A percentile compares a stretch with the other conserved stretches of the same genome.
Conservation (phyloP, 2,113 vertebrate species). For the Neofelis nebulosa region DNA sequence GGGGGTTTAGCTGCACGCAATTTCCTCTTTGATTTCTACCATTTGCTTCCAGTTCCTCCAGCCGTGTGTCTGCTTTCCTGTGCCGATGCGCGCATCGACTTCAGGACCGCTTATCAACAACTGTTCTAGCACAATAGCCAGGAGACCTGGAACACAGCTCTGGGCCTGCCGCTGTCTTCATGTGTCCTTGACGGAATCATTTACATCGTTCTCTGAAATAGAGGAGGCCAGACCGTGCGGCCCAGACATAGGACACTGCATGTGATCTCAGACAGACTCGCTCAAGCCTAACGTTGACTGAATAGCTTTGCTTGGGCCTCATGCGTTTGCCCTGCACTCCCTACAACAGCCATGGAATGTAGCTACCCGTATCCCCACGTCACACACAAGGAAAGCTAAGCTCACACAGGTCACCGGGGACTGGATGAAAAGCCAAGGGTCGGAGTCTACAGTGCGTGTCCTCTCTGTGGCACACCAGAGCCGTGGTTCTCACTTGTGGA, state of each 20-base stretch:
- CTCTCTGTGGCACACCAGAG: not conserved
- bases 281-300: not conserved
- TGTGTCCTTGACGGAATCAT: not conserved
- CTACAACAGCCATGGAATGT: not conserved
- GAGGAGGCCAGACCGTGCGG: too few relatives aligned
- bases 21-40: not conserved
- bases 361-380: not conserved
- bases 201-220: not conserved
- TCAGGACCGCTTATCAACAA: not conserved
- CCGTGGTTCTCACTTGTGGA: not conserved
- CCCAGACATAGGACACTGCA: rapidly evolving
- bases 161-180: too few relatives aligned
- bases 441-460: too few relatives aligned
- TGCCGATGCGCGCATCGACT: rapidly evolving
- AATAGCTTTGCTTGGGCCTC: not conserved
- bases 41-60: not conserved
- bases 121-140: not conserved
- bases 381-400: too few relatives aligned
- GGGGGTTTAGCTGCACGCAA: rapidly evolving
- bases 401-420: not conserved
- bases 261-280: too few relatives aligned
- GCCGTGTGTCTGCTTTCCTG: not conserved
- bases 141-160: not conserved
- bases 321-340: not conserved
- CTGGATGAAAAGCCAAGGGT: not conserved